Base-by-base conservation (phyloP, 2,113 vertebrate species). In the Malurus cyaneus region DNA sequence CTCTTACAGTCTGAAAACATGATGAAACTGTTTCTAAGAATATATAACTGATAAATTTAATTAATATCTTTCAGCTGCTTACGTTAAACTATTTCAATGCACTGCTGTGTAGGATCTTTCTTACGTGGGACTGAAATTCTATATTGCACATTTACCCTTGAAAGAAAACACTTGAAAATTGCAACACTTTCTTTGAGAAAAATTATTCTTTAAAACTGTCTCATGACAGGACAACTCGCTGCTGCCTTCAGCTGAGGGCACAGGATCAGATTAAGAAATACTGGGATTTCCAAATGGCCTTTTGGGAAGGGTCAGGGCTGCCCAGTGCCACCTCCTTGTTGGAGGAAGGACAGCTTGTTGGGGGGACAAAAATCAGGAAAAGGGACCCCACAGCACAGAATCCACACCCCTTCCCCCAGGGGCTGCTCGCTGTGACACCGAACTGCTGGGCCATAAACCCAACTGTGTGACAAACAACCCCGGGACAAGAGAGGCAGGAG, bases 121-220 rank as follows among this genome's bases (percentile, higher is more conserved):
- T 67, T 21, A 49, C 24, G 54, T 1, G 11, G 36, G 53, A 36
- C n/a, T 39, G 12, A 61, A 52, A 86, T 52, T 52, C 28, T 11
- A 17, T 12, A 13, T 6, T 3, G 13, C 16, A 11, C 3, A 1
- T 31, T 50, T 13, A 24, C 18, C 13, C 21, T 42, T 49, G 20
- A 24, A 31, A 66, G 47, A 82, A 71, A 72, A 26, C 29, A 39
- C 5, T 66, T 8, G 62, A 47, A 62, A 50, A 46, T 11, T 12
- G 6, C 19, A 17, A 39, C 20, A 14, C 2, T 41, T 82, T 4
- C 4, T 50, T 39, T 21, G 18, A 28, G 62, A 83, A 67, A 57
- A 46, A 5, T 2, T 0, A 26, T n/a, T 50, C 8, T 76, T 57
- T 71, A 0, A 14, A 66, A 47, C 14, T 46, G 23, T 16, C 8